Base-by-base conservation (phyloP, 2,113 vertebrate species). In the Pachypanchax playfairii region DNA sequence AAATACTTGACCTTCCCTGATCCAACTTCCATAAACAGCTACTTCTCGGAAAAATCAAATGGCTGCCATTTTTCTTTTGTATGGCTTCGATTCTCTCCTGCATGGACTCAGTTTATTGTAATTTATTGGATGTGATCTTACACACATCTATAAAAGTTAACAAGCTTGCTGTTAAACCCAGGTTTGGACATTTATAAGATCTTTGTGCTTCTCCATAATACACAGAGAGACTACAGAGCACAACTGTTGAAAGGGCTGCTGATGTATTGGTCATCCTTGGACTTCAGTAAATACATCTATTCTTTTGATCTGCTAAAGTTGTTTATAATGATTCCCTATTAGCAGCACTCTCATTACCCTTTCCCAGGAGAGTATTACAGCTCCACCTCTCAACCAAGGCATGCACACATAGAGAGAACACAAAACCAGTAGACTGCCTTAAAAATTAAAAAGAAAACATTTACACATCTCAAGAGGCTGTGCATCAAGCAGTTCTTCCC, bases 281-380 rank as follows among this genome's bases (percentile, higher is more conserved):
- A 66, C 69, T 69, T 78, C 72, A 79, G 66, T 80, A 64, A 84
- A 84, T 81, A 70, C 77, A 83, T 84, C 65, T 73, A 71, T 77
- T 70, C 75, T 87, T 82, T n/a, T 85, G 71, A 84, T 83, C 77
- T 55, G 69, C 73, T 76, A 39, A 86, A 86, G 73, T 83, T 88
- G 80, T 79, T 86, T 81, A 73, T 75, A 85, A 88, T 86, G 80
- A 86, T 79, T 77, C 48, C 83, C 72, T 85, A 77, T 83, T 87
- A 82, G 70, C 59, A 49, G 55, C 51, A 53, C 39, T 62, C 77
- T 83, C 77, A 73, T 84, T 80, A 84, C 47, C 65, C 66, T 83
- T 80, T 83, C 80, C 73, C 80, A 28, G 6, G 82, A 67, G 86
- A 87, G 75, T 52, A 63, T 75, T 64, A 50, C 63, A 62, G 43